Conservation (phyloP, 2,113 vertebrate genomes). For the Lepisosteus osseus region DNA sequence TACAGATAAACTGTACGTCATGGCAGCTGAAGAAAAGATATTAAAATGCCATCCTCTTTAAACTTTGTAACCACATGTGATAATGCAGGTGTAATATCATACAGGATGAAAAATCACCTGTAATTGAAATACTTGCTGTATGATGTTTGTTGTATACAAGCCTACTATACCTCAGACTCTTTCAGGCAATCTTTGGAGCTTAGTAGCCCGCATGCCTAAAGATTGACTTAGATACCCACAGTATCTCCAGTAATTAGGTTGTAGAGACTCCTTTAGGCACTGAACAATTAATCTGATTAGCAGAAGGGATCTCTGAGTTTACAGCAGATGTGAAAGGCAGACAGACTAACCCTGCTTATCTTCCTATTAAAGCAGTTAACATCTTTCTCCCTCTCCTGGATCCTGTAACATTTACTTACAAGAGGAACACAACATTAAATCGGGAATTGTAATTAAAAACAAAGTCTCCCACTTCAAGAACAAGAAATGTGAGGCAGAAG, state of each 20-base stretch:
- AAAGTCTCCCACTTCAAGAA: too few relatives aligned
- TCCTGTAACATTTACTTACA: too few relatives aligned
- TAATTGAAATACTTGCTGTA: too few relatives aligned
- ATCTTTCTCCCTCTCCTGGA: not conserved
- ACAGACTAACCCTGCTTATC: conserved; percentile 7
- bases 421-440: too few relatives aligned
- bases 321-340: conserved; percentile 9
- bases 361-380: not conserved
- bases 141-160: not conserved
- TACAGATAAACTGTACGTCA: too few relatives aligned
- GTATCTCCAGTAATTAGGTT: not conserved
- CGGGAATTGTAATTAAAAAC: too few relatives aligned
- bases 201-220: not conserved
- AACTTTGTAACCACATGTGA: too few relatives aligned
- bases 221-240: not conserved
- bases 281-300: conserved; percentile 9
- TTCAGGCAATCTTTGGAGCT: not conserved
- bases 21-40: too few relatives aligned
- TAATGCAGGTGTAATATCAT: too few relatives aligned
- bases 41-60: too few relatives aligned
- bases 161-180: not conserved
- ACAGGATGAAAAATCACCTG: too few relatives aligned
- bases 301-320: not conserved
- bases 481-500: too few relatives aligned
- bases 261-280: conserved; percentile 3